Conservation (phyloP, 2,888 invertebrate species). For the Molorchus minor region DNA sequence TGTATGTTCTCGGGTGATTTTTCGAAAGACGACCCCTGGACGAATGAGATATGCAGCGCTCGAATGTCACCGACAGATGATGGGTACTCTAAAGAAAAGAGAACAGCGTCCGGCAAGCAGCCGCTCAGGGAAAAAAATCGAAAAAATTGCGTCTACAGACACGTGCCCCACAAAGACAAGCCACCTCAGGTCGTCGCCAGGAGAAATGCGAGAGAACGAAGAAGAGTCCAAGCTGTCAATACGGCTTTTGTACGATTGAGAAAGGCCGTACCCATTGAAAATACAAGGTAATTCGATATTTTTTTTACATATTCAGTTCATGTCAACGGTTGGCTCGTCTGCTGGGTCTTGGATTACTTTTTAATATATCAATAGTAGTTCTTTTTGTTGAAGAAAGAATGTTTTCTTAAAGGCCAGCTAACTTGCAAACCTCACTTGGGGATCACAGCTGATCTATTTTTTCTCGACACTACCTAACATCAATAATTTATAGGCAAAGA, state of each 20-base stretch:
- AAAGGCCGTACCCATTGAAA: slow-evolving; percentile 68
- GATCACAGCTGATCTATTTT: neutral
- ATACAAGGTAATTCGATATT: slow-evolving; percentile 56
- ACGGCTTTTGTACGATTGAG: slow-evolving; percentile 68
- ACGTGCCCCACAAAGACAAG: slow-evolving; percentile 65
- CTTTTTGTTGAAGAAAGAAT: slow-evolving; percentile 8
- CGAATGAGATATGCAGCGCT: slow-evolving; percentile 16
- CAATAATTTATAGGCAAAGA: too few relatives aligned
- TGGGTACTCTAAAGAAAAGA: slow-evolving; percentile 17
- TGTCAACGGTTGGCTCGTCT: too few relatives aligned
- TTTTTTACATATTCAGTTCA: slow-evolving; percentile 27
- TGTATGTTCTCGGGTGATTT: slow-evolving; percentile 29
- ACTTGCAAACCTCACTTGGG: neutral
- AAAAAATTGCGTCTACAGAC: slow-evolving; percentile 41
- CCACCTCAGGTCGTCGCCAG: slow-evolving; percentile 68
- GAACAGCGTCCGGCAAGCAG: slow-evolving; percentile 20
- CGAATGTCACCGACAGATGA: slow-evolving; percentile 33
- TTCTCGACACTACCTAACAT: too few relatives aligned
- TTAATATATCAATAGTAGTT: neutral
- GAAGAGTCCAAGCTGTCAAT: slow-evolving; percentile 73
- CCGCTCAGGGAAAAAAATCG: slow-evolving; percentile 37
- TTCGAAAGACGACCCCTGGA: slow-evolving; percentile 20
- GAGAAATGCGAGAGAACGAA: slow-evolving; percentile 71
- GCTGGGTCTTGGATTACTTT: slow-evolving; percentile 28
- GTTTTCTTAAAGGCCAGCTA: neutral